Conservation (phyloP, 2,888 invertebrate species). For the Stenoptilia bipunctidactyla region DNA sequence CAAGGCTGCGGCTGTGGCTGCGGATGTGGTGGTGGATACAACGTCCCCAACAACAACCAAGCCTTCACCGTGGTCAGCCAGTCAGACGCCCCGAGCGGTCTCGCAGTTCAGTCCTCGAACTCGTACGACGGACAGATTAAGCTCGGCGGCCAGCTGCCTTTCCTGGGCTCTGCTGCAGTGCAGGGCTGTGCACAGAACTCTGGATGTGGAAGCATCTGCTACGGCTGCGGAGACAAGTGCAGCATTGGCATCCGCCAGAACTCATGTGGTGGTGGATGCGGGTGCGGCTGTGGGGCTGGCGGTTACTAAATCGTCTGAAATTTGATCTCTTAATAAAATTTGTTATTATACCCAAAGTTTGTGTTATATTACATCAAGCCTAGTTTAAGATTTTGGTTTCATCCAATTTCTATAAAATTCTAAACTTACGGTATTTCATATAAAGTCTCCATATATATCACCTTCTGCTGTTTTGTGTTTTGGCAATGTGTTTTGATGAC, state of each 20-base stretch:
- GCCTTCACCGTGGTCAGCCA: slow-evolving; percentile 19
- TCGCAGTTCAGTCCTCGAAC: slow-evolving; percentile 32
- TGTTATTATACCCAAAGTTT: no score
- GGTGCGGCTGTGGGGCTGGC: neutral
- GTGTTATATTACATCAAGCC: no score
- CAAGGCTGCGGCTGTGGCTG: slow-evolving; percentile 9
- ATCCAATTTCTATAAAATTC: no score
- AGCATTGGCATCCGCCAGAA: slow-evolving; percentile 13
- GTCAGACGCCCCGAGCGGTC: slow-evolving; percentile 24
- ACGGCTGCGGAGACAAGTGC: slow-evolving; percentile 14
- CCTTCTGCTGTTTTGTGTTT: no score
- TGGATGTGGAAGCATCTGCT: slow-evolving; percentile 19
- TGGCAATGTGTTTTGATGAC: no score
- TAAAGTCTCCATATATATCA: no score
- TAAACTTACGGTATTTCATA: no score
- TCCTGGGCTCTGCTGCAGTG: slow-evolving; percentile 25
- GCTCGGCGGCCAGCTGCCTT: slow-evolving; percentile 27
- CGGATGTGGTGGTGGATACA: slow-evolving; percentile 10
- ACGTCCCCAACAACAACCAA: slow-evolving; percentile 17
- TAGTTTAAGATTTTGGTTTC: no score
- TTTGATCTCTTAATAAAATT: no score
- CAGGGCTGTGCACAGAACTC: slow-evolving; percentile 24
- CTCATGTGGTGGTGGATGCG: neutral
- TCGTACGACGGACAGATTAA: slow-evolving; percentile 24
- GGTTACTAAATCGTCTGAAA: no score